Evolutionary conservation across 2,113 vertebrate species (phyloP).

Genomic region (Silurus asotus): DNA sequence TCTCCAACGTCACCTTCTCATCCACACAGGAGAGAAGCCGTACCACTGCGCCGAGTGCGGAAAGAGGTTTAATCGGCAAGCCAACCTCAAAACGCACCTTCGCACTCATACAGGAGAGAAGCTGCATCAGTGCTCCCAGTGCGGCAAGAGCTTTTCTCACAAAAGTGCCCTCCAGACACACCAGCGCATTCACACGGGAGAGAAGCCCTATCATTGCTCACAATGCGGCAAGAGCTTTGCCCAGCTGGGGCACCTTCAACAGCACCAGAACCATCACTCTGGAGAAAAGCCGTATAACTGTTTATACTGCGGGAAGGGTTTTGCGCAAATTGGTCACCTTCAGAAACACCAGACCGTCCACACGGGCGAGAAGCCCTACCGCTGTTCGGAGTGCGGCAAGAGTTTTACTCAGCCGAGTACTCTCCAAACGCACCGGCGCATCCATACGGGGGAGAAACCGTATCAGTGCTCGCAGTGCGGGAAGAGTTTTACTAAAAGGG

Average conservation of each 20-base stretch:
- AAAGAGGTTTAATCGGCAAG: neutral
- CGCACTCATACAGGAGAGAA: constrained; percentile 11
- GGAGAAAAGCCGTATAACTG: neutral
- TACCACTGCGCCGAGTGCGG: neutral
- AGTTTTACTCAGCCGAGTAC: neutral
- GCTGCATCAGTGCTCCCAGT: neutral
- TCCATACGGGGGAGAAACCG: neutral
- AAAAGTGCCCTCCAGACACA: neutral
- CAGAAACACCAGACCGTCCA: neutral
- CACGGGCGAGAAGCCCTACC: neutral
- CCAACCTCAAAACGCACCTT: neutral
- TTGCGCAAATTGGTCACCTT: neutral
- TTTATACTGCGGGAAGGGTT: neutral
- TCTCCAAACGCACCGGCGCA: neutral
- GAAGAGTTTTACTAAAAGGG: neutral
- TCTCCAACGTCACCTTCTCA: neutral
- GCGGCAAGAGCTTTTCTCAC: neutral
- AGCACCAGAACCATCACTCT: neutral
- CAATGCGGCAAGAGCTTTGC: constrained; percentile 1
- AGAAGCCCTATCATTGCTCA: neutral
- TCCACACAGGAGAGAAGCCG: neutral
- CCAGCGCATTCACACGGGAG: neutral
- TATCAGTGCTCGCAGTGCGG: constrained; percentile 15
- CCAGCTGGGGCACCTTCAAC: neutral
- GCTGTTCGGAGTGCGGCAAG: neutral